phyloP scores from a whole-genome alignment of 2,113 vertebrate genomes.

The Paracanthobrama guichenoti region DNA sequence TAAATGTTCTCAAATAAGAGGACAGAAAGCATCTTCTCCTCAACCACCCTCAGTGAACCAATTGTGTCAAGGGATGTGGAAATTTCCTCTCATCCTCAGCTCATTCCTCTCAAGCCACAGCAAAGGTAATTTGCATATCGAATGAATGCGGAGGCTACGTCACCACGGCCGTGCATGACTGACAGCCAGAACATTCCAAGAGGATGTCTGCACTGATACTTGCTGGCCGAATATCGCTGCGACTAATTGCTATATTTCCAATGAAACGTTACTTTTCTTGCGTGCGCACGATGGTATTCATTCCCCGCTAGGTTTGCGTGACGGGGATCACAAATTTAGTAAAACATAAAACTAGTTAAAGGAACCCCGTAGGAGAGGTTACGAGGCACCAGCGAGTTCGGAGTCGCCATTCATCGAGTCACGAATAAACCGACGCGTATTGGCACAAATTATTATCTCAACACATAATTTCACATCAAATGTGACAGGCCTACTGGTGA shows the following conservation, averaged over 20 bases:
- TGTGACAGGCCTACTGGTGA: not conserved
- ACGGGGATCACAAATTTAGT: not conserved
- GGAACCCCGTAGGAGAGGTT: not conserved
- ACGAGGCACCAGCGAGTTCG: not conserved
- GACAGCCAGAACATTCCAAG: not conserved
- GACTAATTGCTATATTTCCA: not conserved
- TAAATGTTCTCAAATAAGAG: not conserved
- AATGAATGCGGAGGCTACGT: constrained; percentile 64
- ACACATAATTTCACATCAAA: not conserved
- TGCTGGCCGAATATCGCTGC: not conserved
- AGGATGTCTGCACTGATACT: not conserved
- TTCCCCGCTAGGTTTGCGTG: too few species aligned
- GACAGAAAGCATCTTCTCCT: not conserved
- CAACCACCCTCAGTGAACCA: not conserved
- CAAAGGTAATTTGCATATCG: constrained; percentile 60
- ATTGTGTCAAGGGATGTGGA: constrained; percentile 38
- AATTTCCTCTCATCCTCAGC: constrained; percentile 58
- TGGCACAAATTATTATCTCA: not conserved
- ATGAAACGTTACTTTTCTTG: not conserved
- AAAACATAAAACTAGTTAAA: not conserved
- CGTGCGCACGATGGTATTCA: too few species aligned
- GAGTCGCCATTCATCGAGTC: not conserved
- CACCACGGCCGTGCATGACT: constrained; percentile 48
- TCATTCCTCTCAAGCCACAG: constrained; percentile 3
- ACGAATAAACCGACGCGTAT: not conserved